phyloP scores from a whole-genome alignment of 1,140 invertebrate genomes.

The Drosophila tristis region DNA sequence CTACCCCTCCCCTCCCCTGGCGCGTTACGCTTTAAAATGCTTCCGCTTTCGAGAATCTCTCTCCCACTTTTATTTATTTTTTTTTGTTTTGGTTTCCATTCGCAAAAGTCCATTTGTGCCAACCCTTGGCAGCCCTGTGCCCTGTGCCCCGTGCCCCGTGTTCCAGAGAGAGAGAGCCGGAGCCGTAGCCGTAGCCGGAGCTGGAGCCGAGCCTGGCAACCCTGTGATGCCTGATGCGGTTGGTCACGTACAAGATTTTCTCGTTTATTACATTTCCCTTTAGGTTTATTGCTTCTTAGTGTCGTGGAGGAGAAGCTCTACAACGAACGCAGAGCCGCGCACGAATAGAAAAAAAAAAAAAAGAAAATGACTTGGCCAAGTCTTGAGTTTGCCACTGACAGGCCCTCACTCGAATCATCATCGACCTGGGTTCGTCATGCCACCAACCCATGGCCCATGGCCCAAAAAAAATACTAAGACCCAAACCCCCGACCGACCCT shows the following conservation, averaged over 20 bases:
- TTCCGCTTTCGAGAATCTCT: constrained; percentile 30
- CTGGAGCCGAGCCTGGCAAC: constrained; percentile 33
- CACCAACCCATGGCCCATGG: constrained; percentile 1
- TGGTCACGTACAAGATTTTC: constrained; percentile 84
- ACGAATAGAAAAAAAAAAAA: background rate
- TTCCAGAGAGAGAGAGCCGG: too few relatives aligned
- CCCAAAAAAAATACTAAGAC: too few relatives aligned
- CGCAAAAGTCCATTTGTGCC: constrained; percentile 71
- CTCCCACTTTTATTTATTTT: too few relatives aligned
- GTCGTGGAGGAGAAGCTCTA: constrained; percentile 71
- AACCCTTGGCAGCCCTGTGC: constrained; percentile 29
- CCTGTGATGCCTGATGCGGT: constrained; percentile 64
- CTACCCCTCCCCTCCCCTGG: background rate
- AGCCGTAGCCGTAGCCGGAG: background rate
- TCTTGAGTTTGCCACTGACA: constrained; percentile 71
- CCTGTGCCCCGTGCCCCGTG: background rate
- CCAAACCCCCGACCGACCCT: background rate
- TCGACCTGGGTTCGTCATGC: constrained; percentile 76
- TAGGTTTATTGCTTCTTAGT: constrained; percentile 84
- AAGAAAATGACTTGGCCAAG: constrained; percentile 67
- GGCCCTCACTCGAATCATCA: constrained; percentile 28
- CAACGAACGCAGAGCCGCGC: constrained; percentile 28
- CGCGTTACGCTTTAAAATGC: constrained; percentile 78
- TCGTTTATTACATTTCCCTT: constrained; percentile 84
- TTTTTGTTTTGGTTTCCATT: constrained; percentile 54